Conservation (phyloP, 2,888 invertebrate species). For the Aphrophora alni region DNA sequence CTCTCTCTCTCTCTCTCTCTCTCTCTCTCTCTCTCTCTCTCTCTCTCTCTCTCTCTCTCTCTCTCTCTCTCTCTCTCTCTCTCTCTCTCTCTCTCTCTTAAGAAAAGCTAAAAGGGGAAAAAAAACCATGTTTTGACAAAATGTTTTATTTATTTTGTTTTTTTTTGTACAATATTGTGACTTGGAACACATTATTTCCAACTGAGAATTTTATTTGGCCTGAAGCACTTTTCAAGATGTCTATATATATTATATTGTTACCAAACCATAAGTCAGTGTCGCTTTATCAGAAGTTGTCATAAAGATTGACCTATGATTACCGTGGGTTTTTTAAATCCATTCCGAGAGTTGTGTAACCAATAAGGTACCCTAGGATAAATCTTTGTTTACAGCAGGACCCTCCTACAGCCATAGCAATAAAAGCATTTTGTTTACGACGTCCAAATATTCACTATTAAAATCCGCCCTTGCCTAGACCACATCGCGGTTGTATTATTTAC, state of each 20-base stretch:
- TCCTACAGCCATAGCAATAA: background rate
- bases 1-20: slow-evolving; percentile 30
- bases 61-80: slow-evolving; percentile 23
- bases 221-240: too few species aligned
- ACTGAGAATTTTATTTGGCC: too few species aligned
- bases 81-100: slow-evolving; percentile 26
- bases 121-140: too few species aligned
- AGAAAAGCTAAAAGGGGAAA: too few species aligned
- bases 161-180: too few species aligned
- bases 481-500: background rate
- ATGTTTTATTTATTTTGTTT: too few species aligned
- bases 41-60: slow-evolving; percentile 27
- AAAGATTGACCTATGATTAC: background rate
- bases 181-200: too few species aligned
- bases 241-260: too few species aligned
- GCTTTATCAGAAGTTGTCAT: background rate
- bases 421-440: background rate
- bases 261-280: background rate
- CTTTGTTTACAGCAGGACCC: background rate
- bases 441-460: background rate
- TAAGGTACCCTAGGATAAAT: background rate
- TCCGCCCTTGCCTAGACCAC: background rate
- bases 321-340: background rate
- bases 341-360: background rate
- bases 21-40: slow-evolving; percentile 30